Evolutionary conservation across 2,797 vertebrate species (phyloP).

Genomic region (Betta splendens): DNA sequence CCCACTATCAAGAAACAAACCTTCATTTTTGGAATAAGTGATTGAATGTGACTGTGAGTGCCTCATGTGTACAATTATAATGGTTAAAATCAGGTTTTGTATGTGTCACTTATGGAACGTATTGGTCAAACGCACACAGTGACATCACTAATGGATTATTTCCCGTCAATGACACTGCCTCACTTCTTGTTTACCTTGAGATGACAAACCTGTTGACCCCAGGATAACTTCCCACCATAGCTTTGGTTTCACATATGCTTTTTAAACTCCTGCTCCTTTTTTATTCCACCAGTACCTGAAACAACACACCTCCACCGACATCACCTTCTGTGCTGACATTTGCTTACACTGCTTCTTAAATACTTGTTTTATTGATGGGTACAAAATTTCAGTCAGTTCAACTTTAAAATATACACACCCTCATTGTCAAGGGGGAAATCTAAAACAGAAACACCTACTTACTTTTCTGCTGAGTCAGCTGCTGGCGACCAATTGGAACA

Average conservation of each 20-base stretch:
- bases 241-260: no score
- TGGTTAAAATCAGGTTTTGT: not conserved
- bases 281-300: no score
- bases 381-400: no score
- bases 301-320: no score
- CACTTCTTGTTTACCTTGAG: not conserved
- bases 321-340: no score
- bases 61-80: not conserved
- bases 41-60: not conserved
- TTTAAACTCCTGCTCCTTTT: no score
- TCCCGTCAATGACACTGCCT: not conserved
- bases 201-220: no score
- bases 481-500: conserved; percentile 71
- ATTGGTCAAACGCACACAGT: no score
- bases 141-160: not conserved
- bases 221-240: no score
- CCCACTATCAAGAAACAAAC: conserved; percentile 6
- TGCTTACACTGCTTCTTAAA: no score
- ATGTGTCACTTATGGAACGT: not conserved
- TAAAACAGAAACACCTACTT: conserved; percentile 66
- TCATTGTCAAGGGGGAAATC: not conserved
- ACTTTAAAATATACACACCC: no score
- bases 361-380: no score
- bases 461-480: conserved; percentile 70
- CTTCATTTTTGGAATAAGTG: not conserved